phyloP scores from a whole-genome alignment of 1,140 invertebrate genomes.

The Magallana gigas region DNA sequence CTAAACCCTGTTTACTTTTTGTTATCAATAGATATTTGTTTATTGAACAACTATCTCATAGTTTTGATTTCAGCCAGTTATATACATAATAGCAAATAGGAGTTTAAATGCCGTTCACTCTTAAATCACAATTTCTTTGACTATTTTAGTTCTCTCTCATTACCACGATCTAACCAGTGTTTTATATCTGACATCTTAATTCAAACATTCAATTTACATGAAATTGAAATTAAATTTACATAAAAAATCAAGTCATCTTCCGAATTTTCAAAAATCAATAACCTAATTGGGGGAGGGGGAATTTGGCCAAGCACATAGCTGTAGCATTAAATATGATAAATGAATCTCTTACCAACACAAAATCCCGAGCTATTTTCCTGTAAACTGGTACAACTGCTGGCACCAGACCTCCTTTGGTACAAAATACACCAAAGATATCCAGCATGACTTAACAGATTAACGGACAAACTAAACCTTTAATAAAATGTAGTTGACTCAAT shows the following conservation, averaged over 20 bases:
- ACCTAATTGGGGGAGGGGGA: too few species aligned
- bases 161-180: too few species aligned
- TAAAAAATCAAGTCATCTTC: too few species aligned
- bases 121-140: too few species aligned
- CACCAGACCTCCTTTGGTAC: background rate
- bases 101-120: too few species aligned
- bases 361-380: background rate
- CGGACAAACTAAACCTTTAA: background rate
- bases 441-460: background rate
- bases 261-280: too few species aligned
- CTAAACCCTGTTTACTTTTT: background rate
- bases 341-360: background rate
- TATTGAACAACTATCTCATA: background rate
- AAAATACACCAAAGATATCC: background rate
- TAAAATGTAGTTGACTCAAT: background rate
- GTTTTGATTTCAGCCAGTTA: background rate
- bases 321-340: too few species aligned
- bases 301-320: too few species aligned
- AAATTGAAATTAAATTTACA: too few species aligned
- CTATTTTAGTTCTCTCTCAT: too few species aligned
- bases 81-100: background rate
- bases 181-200: too few species aligned
- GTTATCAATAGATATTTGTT: background rate
- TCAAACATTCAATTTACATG: too few species aligned
- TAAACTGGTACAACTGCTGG: slow-evolving; percentile 14